Evolutionary conservation across 2,113 vertebrate species (phyloP).

Genomic region (Carlito syrichta): DNA sequence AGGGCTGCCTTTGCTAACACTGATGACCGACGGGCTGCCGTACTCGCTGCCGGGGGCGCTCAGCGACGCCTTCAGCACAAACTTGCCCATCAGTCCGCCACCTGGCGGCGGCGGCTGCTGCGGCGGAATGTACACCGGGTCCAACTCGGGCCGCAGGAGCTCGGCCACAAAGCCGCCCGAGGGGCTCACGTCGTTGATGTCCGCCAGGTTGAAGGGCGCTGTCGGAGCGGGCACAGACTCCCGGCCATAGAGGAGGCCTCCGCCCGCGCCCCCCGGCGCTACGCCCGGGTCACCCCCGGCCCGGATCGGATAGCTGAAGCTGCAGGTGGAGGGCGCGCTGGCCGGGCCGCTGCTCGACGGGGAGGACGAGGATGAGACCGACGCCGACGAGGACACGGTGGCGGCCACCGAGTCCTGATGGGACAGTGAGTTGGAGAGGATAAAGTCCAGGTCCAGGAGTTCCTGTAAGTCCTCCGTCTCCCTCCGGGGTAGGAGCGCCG

Average conservation of each 20-base stretch:
- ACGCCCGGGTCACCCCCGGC: conserved; percentile 80
- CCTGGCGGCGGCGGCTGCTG: conserved; percentile 79
- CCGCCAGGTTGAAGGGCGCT: conserved; percentile 85
- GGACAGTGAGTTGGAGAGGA: conserved; percentile 92
- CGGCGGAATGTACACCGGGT: conserved; percentile 92
- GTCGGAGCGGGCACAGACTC: conserved; percentile 70
- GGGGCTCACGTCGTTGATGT: conserved; percentile 94
- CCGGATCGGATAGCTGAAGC: conserved; percentile 86
- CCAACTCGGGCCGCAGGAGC: conserved; percentile 94
- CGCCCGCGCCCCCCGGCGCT: conserved; percentile 72
- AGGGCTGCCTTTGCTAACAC: conserved; percentile 83
- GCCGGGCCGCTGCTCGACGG: conserved; percentile 75
- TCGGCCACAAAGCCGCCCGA: conserved; percentile 96
- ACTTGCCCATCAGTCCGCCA: conserved; percentile 91
- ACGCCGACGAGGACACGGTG: conserved; percentile 80
- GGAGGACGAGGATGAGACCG: conserved; percentile 62
- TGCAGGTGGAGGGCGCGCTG: conserved; percentile 77
- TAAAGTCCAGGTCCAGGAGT: conserved; percentile 95
- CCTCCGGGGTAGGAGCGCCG: conserved; percentile 84
- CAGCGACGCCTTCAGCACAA: conserved; percentile 92
- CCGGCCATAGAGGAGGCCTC: conserved; percentile 69
- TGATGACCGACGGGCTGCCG: conserved; percentile 82
- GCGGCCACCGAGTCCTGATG: conserved; percentile 86
- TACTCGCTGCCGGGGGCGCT: conserved; percentile 87
- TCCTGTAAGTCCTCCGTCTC: conserved; percentile 92